Evolutionary conservation across 92 coral and sea anemone species (phyloP), one percentile per base, ranked within the genome.

Genomic region (Bergia sp.): DNA sequence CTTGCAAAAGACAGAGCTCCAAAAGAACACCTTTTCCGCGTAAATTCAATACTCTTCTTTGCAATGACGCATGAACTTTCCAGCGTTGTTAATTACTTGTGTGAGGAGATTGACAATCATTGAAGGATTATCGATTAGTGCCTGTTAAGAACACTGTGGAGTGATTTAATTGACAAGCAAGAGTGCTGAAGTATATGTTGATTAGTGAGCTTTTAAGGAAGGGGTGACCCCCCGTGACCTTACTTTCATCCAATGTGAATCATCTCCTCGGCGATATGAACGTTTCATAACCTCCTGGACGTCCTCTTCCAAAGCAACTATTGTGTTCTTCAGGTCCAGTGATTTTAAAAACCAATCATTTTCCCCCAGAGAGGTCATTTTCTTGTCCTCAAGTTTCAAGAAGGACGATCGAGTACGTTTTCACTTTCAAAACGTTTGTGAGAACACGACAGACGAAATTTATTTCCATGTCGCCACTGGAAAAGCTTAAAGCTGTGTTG

Each of bases 91-190:
- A 84, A 84, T 84, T 84, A 84, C 40, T 7, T 72, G 61, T 71
- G 20, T 44, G 79, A 38, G 23, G 53, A 84, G 77, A 84, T 84
- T 84, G 87, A 66, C 87, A 83, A 42, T 83, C 20, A 29, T 18
- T 39, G 41, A 44, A 67, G 85, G 87, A 83, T 83, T 83, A 83
- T 39, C 38, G 73, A 83, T 42, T 73, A 66, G 78, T 41, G 53
- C 64, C 77, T 83, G 64, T 44, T 44, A 66, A 41, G 42, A 83
- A 83, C 38, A 83, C 45, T 83, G 65, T 69, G 64, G 64, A 67
- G 87, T 83, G 87, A 83, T 83, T 65, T 83, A 83, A 83, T 83
- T 83, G 87, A 83, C 87, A 83, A 67, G 78, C 77, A 43, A 44
- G 65, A 83, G 87, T 83, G 87, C 39, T 83, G 87, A 83, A 83